These are phyloP conservation scores for Pseudomyrmex cubaensis DNA, from an alignment of 1,140 invertebrate species.

Conservation along the genomic window DNA sequence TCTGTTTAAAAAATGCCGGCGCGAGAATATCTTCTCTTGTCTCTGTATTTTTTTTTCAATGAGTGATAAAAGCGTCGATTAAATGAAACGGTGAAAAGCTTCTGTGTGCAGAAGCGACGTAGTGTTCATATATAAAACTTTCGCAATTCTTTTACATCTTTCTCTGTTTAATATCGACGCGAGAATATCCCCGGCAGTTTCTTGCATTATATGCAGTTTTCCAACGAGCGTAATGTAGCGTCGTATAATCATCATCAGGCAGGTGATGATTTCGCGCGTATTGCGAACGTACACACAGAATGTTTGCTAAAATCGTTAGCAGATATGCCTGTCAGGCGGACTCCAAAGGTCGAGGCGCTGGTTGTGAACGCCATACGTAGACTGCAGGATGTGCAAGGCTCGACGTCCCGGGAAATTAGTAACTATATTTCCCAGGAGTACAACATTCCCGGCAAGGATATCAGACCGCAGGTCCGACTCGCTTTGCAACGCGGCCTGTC, in stretches of 20 bases:
- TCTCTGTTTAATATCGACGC: too few species aligned
- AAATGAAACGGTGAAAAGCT: too few species aligned
- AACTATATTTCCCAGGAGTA: slow-evolving; percentile 80
- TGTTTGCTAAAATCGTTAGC: slow-evolving; percentile 12
- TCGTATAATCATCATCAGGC: background rate
- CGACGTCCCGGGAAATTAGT: slow-evolving; percentile 80
- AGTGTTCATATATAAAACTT: too few species aligned
- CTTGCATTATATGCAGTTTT: too few species aligned
- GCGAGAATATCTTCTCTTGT: background rate
- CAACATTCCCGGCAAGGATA: slow-evolving; percentile 69
- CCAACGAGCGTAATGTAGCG: background rate
- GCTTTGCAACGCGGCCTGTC: slow-evolving; percentile 78
- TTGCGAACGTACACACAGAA: background rate
- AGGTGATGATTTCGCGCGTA: background rate
- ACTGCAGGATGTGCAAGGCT: slow-evolving; percentile 80
- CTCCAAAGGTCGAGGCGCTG: slow-evolving; percentile 77
- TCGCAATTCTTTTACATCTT: too few species aligned
- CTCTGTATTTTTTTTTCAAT: too few species aligned
- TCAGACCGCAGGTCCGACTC: slow-evolving; percentile 76
- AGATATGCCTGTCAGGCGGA: slow-evolving; percentile 56
- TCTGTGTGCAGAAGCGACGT: too few species aligned
- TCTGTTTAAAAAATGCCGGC: background rate
- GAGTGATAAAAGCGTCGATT: too few species aligned
- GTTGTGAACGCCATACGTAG: slow-evolving; percentile 80
- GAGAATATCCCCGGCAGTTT: too few species aligned